These are phyloP conservation scores for Mamestra brassicae DNA, from an alignment of 2,888 invertebrate species.

Conservation along the genomic window DNA sequence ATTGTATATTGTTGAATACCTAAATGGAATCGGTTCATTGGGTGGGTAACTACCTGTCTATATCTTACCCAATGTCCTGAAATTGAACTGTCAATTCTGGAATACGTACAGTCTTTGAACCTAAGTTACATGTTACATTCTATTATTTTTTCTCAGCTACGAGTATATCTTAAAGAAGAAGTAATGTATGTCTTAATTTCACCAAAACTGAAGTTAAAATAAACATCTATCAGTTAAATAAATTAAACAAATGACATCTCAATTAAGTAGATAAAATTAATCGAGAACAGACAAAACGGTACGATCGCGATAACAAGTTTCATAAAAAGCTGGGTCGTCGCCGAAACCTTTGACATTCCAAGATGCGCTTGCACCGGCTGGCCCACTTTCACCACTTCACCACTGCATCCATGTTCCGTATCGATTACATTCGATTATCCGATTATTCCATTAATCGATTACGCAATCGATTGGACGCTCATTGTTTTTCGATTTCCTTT, in stretches of 20 bases:
- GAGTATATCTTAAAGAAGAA: neutral
- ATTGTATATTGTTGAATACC: neutral
- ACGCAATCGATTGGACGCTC: constrained; percentile 60
- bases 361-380: constrained; percentile 56
- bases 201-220: neutral
- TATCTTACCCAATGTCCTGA: neutral
- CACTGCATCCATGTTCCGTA: constrained; percentile 69
- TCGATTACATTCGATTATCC: constrained; percentile 62
- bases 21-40: neutral
- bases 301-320: constrained; percentile 56
- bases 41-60: neutral
- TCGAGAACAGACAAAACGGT: constrained; percentile 31
- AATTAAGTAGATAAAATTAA: constrained; percentile 40
- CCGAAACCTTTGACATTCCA: constrained; percentile 70
- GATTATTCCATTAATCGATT: constrained; percentile 67
- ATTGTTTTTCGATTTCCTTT: constrained; percentile 67
- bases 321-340: constrained; percentile 62
- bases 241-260: constrained; percentile 30
- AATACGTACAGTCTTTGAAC: neutral
- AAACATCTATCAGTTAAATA: neutral
- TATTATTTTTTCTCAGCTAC: neutral
- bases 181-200: neutral
- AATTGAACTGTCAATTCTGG: neutral
- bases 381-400: constrained; percentile 77
- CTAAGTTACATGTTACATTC: neutral